Evolutionary conservation across 64 coral and sea anemone species (phyloP).

Genomic region (Montipora cactus): DNA sequence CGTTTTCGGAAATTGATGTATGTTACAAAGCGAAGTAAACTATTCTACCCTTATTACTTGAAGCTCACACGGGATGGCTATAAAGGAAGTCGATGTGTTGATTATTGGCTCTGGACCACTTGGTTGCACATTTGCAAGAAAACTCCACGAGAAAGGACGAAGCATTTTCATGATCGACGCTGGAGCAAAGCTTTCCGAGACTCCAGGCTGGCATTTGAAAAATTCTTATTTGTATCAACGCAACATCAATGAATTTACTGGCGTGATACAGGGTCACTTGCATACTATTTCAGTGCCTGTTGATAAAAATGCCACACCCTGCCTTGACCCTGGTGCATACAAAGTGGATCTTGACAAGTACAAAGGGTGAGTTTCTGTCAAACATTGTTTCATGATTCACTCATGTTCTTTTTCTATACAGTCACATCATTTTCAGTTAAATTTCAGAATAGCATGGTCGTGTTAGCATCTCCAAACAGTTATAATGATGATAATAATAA

Average conservation of each 20-base stretch:
- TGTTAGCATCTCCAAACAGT: no score
- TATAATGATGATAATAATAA: no score
- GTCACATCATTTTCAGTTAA: no score
- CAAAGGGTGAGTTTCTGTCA: not conserved
- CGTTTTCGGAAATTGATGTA: no score
- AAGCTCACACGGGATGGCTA: no score
- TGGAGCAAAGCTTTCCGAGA: not conserved
- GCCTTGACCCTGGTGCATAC: constrained; percentile 32
- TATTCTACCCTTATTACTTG: no score
- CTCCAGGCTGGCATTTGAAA: constrained; percentile 37
- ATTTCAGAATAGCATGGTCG: no score
- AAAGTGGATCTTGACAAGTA: constrained; percentile 28
- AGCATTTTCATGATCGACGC: not conserved
- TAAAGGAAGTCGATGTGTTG: not conserved
- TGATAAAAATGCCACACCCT: not conserved
- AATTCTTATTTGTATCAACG: constrained; percentile 34
- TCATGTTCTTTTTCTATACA: no score
- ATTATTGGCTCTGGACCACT: not conserved
- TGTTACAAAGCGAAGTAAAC: no score
- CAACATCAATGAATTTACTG: constrained; percentile 33
- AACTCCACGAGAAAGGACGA: not conserved
- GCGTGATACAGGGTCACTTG: constrained; percentile 33
- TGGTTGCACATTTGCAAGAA: not conserved
- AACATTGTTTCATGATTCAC: not conserved
- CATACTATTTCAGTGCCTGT: constrained; percentile 13